Base-by-base conservation (phyloP, 2,797 vertebrate genomes). In the Trichosurus vulpecula region DNA sequence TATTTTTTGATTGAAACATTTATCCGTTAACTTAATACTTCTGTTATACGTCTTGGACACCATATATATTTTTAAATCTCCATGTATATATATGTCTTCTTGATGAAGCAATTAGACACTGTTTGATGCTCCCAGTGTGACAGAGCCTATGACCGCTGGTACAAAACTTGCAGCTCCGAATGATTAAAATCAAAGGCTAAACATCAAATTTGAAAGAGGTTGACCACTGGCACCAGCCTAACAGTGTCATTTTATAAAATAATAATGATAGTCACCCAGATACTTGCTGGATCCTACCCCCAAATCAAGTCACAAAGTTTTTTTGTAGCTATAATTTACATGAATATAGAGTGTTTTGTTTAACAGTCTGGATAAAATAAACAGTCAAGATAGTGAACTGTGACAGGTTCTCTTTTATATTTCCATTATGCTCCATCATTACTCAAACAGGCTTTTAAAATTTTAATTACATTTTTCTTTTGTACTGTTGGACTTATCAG, bases 181-280 rank as follows among this genome's bases (percentile, higher is more conserved):
- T 87, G 95, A 96, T 53, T 58, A 94, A 90, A 95, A 95, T 95
- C 47, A 91, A 92, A 95, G 91, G 55, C 74, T 91, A 41, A 95
- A 93, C 91, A 93, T 91, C 93, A 94, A 93, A 97, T 96, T 95
- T 92, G 92, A 95, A 96, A 96, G 94, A 96, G 93, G 94, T 4
- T 91, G 94, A 81, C 57, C 92, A 74, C 66, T 47, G 74, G 74
- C 41, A 47, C 9, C 2, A 52, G 93, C 81, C 47, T 57, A 95
- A 74, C 53, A 97, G 92, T 92, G 91, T 55, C 53, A 91, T 58
- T 91, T 81, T 90, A 35, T 30, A 12, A 47, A 14, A 22, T 6
- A 14, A 4, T 41, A 74, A 92, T 3, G 52, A 92, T 19, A 92
- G 92, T 74, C 94, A 96, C 92, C 52, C 89, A 54, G 89, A 51